A percentile compares a stretch with the other conserved stretches of the same genome.
phyloP scores from a whole-genome alignment of 2,888 invertebrate species.

The Chymomyza procnemis region DNA sequence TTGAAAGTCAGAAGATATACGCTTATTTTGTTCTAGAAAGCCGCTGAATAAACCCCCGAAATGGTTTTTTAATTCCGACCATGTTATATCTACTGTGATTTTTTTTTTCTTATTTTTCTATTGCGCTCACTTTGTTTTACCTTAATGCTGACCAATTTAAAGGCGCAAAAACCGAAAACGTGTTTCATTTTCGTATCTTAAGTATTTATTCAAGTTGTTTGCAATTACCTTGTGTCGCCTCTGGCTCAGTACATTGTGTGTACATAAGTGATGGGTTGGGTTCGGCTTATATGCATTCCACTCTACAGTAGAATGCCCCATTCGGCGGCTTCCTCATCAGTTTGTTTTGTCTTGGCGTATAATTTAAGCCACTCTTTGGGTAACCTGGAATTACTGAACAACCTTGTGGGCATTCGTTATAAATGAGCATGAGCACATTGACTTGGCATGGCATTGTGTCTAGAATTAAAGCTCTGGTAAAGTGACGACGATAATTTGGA shows the following conservation, averaged over 20 bases:
- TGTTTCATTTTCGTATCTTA: not conserved
- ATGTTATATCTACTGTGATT: not conserved
- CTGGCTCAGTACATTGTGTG: not conserved
- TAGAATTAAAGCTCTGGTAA: not conserved
- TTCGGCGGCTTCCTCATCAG: slow-evolving; percentile 34
- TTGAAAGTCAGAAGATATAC: too few species aligned
- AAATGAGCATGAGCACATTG: not conserved
- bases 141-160: slow-evolving; percentile 52
- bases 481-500: not conserved
- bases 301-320: not conserved
- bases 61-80: too few species aligned
- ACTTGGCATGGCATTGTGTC: not conserved
- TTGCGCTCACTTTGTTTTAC: slow-evolving; percentile 11
- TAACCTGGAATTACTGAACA: not conserved
- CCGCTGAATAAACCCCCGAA: too few species aligned
- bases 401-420: not conserved
- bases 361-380: not conserved
- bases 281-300: not conserved
- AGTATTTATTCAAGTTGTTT: slow-evolving; percentile 1
- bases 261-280: not conserved
- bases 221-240: slow-evolving; percentile 1
- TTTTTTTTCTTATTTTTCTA: not conserved
- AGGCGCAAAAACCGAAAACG: slow-evolving; percentile 23
- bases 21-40: too few species aligned
- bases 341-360: not conserved